Percentiles rank a stretch among this genome's conserved stretches.
Conservation (phyloP, 2,113 vertebrate genomes). For the Elachura formosa region DNA sequence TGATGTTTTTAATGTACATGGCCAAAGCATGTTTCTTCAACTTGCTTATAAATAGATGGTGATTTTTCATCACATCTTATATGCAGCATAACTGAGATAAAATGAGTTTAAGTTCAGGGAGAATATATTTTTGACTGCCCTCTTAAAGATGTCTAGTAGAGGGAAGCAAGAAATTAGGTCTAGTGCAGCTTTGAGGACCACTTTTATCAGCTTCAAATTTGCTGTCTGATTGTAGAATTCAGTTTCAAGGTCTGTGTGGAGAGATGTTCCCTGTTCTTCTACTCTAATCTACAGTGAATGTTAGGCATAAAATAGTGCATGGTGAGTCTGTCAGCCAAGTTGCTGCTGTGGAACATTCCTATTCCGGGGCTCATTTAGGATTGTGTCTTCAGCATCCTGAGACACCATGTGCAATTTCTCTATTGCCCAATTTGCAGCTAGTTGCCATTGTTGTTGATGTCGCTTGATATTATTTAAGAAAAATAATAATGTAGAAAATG, state of each 20-base stretch:
- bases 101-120: not conserved
- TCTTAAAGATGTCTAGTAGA: not conserved
- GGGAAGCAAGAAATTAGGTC: not conserved
- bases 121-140: conserved; percentile 10
- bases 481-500: not conserved
- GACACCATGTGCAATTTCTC: not conserved
- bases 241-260: not conserved
- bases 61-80: not conserved
- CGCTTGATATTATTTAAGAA: not conserved
- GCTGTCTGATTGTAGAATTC: not conserved
- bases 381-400: not conserved
- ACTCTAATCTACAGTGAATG: not conserved
- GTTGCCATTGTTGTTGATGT: not conserved
- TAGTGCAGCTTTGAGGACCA: not conserved
- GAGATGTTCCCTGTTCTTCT: not conserved
- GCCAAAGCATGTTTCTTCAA: conserved; percentile 17
- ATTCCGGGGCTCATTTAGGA: not conserved
- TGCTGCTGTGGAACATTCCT: not conserved
- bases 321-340: not conserved
- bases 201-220: not conserved
- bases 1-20: conserved; percentile 4
- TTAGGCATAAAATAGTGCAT: not conserved
- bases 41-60: conserved; percentile 17
- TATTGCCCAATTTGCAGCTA: not conserved
- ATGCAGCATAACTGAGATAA: not conserved